A percentile compares a stretch with the other conserved stretches of the same genome.
Conservation (phyloP, 2,113 vertebrate genomes). For the Corynorhinus townsendii region DNA sequence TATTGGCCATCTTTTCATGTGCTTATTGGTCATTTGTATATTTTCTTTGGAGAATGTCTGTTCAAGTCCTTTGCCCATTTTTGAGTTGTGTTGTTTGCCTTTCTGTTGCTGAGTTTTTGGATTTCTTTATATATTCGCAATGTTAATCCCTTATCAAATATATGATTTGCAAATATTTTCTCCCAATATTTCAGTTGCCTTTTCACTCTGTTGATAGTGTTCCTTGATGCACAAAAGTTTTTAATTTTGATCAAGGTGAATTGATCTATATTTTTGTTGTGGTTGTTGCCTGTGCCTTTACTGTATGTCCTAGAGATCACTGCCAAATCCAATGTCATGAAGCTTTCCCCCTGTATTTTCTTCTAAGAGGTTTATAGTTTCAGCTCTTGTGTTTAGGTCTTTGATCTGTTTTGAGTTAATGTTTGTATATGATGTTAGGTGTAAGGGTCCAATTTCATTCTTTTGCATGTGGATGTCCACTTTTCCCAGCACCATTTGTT, state of each 20-base stretch:
- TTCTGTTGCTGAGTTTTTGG: neutral
- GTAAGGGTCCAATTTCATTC: neutral
- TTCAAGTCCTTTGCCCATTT: neutral
- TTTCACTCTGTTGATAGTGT: neutral
- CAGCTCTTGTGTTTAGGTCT: neutral
- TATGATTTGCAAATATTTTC: neutral
- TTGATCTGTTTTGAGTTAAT: neutral
- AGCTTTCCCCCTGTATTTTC: neutral
- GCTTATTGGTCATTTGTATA: neutral
- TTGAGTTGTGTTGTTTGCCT: neutral
- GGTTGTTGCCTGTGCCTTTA: neutral
- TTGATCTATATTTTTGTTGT: neutral
- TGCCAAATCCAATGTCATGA: neutral
- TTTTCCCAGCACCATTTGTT: neutral
- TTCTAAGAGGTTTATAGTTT: neutral
- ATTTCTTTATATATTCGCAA: neutral
- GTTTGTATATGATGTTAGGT: neutral
- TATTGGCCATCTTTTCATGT: neutral
- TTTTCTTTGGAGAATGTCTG: neutral
- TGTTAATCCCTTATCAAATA: neutral
- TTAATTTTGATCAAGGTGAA: neutral
- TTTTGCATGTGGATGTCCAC: neutral
- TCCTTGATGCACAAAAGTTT: neutral
- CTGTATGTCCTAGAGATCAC: neutral
- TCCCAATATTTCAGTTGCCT: neutral